These are phyloP conservation scores for Tetragnatha versicolor DNA, from an alignment of 1,140 invertebrate genomes.

Conservation along the genomic window DNA sequence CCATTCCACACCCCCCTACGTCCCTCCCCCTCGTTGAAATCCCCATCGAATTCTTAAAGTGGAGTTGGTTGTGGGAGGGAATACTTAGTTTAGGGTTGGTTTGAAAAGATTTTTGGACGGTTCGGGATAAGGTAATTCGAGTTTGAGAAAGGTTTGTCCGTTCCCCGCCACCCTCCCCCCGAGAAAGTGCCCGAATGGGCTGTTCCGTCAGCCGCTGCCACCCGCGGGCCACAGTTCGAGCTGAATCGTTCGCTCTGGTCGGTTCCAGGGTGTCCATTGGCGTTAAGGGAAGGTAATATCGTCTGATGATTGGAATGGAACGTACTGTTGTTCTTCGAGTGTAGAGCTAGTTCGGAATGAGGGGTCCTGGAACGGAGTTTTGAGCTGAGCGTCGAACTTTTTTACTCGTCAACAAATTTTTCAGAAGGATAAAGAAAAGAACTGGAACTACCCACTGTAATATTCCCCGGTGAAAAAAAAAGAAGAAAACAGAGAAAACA, in stretches of 20 bases:
- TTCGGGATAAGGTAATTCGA: no score
- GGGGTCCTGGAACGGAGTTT: background rate
- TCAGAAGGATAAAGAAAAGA: background rate
- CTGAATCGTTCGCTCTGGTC: constrained; percentile 27
- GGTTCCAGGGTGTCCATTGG: constrained; percentile 35
- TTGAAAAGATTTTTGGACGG: no score
- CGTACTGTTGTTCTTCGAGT: constrained; percentile 35
- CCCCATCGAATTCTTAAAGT: no score
- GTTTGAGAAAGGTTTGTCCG: no score
- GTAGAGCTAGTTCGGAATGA: constrained; percentile 13
- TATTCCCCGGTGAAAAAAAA: no score
- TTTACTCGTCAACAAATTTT: background rate
- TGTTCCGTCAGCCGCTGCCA: constrained; percentile 20
- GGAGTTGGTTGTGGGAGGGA: no score
- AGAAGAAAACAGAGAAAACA: no score
- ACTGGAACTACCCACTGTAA: background rate
- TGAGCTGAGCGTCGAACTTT: constrained; percentile 5
- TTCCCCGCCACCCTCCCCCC: background rate
- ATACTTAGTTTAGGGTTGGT: background rate
- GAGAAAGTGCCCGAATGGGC: constrained; percentile 5
- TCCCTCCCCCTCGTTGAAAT: background rate
- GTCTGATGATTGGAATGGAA: constrained; percentile 49
- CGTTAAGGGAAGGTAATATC: constrained; percentile 43
- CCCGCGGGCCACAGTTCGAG: constrained; percentile 27
- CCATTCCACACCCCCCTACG: background rate